Evolutionary conservation across 2,113 vertebrate species (phyloP).

Genomic region (Trachemys scripta): DNA sequence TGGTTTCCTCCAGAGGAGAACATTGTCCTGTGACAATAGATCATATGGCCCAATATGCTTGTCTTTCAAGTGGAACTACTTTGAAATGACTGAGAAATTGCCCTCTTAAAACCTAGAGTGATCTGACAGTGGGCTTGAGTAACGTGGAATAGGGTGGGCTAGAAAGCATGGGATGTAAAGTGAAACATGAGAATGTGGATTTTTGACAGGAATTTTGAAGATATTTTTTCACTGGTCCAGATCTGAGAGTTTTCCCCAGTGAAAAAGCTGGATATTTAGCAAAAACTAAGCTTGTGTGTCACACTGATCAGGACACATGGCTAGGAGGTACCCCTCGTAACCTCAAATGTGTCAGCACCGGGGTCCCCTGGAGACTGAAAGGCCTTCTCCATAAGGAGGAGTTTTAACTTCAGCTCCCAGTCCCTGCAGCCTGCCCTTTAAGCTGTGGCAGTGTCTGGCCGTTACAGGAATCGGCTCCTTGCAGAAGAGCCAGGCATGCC

Average conservation of each 20-base stretch:
- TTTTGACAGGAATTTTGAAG: background rate
- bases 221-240: background rate
- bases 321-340: background rate
- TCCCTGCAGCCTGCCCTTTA: no score
- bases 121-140: background rate
- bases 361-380: no score
- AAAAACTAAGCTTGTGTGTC: background rate
- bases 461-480: no score
- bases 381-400: no score
- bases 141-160: background rate
- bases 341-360: background rate
- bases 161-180: background rate
- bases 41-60: background rate
- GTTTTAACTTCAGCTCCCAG: no score
- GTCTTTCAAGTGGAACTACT: background rate
- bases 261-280: background rate
- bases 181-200: background rate
- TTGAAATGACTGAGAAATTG: background rate
- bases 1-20: background rate
- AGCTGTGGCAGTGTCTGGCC: no score
- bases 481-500: no score
- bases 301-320: background rate
- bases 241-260: background rate
- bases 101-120: rapidly evolving
- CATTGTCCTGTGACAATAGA: background rate